Evolutionary conservation across 2,113 vertebrate genomes (phyloP).

Genomic region (Halcyon senegalensis): DNA sequence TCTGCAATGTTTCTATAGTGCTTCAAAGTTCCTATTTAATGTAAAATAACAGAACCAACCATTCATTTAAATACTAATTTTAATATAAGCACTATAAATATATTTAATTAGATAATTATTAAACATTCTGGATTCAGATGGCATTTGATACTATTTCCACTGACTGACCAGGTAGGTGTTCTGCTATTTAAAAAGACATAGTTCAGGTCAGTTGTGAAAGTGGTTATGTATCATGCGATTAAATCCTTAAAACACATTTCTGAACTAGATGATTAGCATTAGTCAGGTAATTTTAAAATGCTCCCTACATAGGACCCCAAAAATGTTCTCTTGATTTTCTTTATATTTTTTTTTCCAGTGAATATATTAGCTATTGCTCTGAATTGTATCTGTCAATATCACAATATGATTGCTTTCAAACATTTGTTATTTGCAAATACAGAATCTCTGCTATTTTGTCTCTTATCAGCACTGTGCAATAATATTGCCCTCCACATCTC

Average conservation of each 20-base stretch:
- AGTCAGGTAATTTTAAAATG: conserved; percentile 22
- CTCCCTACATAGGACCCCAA: background rate
- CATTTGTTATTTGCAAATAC: conserved; percentile 38
- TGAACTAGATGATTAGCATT: background rate
- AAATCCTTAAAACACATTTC: conserved; percentile 40
- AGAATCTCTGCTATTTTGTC: conserved; percentile 59
- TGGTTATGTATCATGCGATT: background rate
- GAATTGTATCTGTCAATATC: conserved; percentile 29
- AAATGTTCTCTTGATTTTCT: background rate
- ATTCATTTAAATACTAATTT: background rate
- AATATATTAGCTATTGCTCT: background rate
- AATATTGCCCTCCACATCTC: background rate
- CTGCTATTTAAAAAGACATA: background rate
- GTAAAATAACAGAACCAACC: background rate
- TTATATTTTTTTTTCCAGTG: background rate
- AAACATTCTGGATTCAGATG: background rate
- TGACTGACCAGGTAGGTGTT: background rate
- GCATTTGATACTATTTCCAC: background rate
- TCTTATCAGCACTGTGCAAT: conserved; percentile 62
- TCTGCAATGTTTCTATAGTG: background rate
- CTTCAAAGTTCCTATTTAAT: background rate
- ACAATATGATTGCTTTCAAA: conserved; percentile 54
- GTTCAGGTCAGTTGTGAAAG: background rate
- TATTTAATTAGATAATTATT: background rate
- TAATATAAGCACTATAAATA: background rate